Base-by-base conservation (phyloP, 2,888 invertebrate genomes). In the Parnassius orleans region DNA sequence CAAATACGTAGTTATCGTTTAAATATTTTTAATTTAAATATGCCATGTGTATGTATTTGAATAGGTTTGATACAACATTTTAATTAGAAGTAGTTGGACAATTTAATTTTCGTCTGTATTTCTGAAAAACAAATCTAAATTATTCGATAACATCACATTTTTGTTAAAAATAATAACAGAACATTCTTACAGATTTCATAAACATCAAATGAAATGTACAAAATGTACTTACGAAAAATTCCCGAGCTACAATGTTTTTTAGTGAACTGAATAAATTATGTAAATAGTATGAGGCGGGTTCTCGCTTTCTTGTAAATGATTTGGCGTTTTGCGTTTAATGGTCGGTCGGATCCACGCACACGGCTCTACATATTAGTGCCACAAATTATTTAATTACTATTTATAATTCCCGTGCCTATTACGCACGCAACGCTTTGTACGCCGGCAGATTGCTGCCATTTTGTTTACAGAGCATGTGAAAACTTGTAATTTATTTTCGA, bases 231-330 rank as follows among this genome's bases (percentile, higher is more conserved):
- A 3, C 2, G 14, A 47, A 44, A 41, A 5, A 15, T 51, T 52
- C 53, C 10, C 65, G 60, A 69, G 72, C 64, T 72, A 57, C 79
- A 81, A 75, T 71, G 63, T 67, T 78, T 70, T 69, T 69, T 53
- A 65, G 68, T 72, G 72, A 69, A 66, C 68, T 79, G 90, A 85
- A 90, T 90, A 90, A 90, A 90, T 90, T 90, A 90, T 90, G 90
- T 87, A 89, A 89, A 90, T 90, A 84, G 70, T 80, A 75, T 77
- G 76, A 84, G 84, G 85, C 79, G 83, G 84, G 84, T 81, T 86
- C 84, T 87, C 84, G 87, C 87, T 90, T 88, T 86, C 86, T 87
- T 84, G 86, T 87, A 89, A 89, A 90, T 88, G 87, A 84, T 87
- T 87, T 87, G 85, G 79, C 84, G 86, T 86, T 88, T 86, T 81